A percentile compares a stretch with the other conserved stretches of the same genome.
phyloP scores from a whole-genome alignment of 64 coral and sea anemone species.

The Cladopsammia gracilis region DNA sequence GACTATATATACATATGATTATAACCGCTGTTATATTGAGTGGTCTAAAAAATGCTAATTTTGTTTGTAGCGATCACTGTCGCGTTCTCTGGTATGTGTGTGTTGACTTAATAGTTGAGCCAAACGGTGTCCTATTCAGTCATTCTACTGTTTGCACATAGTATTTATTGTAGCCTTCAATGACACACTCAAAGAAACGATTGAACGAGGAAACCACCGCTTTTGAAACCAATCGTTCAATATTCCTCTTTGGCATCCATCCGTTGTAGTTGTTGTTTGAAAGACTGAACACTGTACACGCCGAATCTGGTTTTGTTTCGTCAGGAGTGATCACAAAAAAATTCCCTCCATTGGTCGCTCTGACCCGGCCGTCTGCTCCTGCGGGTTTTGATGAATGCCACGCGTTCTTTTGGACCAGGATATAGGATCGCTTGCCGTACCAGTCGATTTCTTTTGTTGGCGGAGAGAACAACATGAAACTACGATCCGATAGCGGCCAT shows the following conservation, averaged over 20 bases:
- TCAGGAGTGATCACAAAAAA: conserved; percentile 29
- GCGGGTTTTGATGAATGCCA: conserved; percentile 48
- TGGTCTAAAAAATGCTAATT: too few species aligned
- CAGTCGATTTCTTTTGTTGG: conserved; percentile 37
- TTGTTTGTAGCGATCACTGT: too few species aligned
- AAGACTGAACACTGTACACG: conserved; percentile 40
- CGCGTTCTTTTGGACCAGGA: background rate
- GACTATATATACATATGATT: too few species aligned
- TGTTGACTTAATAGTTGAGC: too few species aligned
- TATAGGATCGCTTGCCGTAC: background rate
- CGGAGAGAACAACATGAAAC: conserved; percentile 26
- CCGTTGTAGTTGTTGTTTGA: conserved; percentile 46
- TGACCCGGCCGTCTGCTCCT: conserved; percentile 33
- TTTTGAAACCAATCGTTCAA: background rate
- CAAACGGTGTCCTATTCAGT: too few species aligned
- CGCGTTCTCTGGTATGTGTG: too few species aligned
- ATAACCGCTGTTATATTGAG: too few species aligned
- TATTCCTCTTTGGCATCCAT: conserved; percentile 24
- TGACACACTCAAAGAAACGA: too few species aligned
- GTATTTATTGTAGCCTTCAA: too few species aligned
- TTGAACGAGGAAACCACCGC: too few species aligned
- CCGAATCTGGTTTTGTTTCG: conserved; percentile 6
- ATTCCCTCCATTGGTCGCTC: conserved; percentile 56
- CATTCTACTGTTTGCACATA: too few species aligned
- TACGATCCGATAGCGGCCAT: conserved; percentile 21